phyloP scores from a whole-genome alignment of 2,888 invertebrate genomes.

The Exephanes ischioxanthus region DNA sequence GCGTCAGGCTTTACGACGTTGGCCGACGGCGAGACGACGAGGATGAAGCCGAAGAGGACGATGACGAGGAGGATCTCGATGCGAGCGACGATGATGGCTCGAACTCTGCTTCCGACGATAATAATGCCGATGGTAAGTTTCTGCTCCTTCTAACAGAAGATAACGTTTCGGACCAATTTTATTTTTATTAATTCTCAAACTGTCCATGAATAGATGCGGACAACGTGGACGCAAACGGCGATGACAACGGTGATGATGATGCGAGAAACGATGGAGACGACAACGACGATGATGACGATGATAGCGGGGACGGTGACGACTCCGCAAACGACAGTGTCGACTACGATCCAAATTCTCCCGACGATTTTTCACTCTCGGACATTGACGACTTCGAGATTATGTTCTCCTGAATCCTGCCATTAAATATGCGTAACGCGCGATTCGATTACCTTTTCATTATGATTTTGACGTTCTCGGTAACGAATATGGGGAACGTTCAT shows the following conservation, averaged over 20 bases:
- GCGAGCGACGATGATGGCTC: conserved; percentile 88
- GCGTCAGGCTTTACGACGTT: conserved; percentile 96
- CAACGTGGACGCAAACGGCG: conserved; percentile 74
- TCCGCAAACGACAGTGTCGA: conserved; percentile 78
- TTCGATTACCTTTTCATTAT: conserved; percentile 11
- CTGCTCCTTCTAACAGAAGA: not conserved
- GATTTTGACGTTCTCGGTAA: conserved; percentile 16
- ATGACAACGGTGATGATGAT: conserved; percentile 74
- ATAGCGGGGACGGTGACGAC: conserved; percentile 80
- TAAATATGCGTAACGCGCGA: conserved; percentile 35
- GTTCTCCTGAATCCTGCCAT: conserved; percentile 74
- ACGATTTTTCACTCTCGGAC: conserved; percentile 79
- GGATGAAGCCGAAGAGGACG: conserved; percentile 93
- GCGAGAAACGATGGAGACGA: conserved; percentile 74
- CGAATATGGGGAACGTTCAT: conserved; percentile 22
- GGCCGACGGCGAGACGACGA: conserved; percentile 95
- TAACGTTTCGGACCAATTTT: not conserved
- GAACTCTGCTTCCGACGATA: conserved; percentile 84
- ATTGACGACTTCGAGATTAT: conserved; percentile 79
- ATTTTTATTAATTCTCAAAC: not conserved
- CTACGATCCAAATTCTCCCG: conserved; percentile 75
- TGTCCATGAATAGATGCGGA: conserved; percentile 71
- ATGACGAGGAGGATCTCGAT: conserved; percentile 87
- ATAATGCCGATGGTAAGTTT: conserved; percentile 82
- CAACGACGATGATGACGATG: conserved; percentile 75